Percentiles rank a stretch among this genome's conserved stretches.
Conservation (phyloP, 2,113 vertebrate genomes). For the Oncorhynchus mykiss region DNA sequence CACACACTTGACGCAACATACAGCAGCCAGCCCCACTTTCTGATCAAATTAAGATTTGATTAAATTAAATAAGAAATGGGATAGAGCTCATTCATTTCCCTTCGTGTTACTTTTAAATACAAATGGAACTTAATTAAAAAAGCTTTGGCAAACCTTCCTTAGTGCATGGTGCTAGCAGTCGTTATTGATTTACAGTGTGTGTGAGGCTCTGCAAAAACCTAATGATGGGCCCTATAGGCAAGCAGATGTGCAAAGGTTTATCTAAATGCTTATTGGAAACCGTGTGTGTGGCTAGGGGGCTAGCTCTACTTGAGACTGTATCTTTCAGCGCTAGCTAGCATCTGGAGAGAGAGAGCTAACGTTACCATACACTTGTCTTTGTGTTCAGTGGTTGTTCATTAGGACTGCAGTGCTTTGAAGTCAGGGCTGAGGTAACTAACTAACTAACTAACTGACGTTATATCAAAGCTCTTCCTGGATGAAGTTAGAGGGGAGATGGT, state of each 20-base stretch:
- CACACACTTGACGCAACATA: conserved; percentile 4
- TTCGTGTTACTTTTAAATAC: conserved; percentile 76
- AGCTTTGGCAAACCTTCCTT: conserved; percentile 73
- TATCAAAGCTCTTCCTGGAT: background rate
- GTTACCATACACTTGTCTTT: conserved; percentile 77
- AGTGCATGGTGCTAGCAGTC: conserved; percentile 42
- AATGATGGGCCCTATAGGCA: conserved; percentile 65
- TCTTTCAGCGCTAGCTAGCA: conserved; percentile 64
- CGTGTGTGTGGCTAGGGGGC: conserved; percentile 54
- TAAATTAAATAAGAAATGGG: conserved; percentile 67
- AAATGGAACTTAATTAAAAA: conserved; percentile 78
- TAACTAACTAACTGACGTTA: conserved; percentile 38
- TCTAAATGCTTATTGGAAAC: conserved; percentile 74
- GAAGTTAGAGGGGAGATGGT: conserved; percentile 28
- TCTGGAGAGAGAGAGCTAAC: conserved; percentile 70
- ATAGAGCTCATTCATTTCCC: conserved; percentile 65
- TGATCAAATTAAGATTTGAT: conserved; percentile 56
- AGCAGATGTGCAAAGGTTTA: conserved; percentile 77
- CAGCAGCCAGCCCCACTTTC: conserved; percentile 23
- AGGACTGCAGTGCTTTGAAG: conserved; percentile 73
- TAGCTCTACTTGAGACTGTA: conserved; percentile 45
- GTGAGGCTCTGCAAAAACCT: conserved; percentile 41
- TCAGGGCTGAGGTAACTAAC: conserved; percentile 41
- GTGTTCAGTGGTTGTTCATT: conserved; percentile 68
- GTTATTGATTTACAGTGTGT: conserved; percentile 70